These are phyloP conservation scores for Leptodactylus fuscus DNA, from an alignment of 2,113 vertebrate species.

Conservation along the genomic window DNA sequence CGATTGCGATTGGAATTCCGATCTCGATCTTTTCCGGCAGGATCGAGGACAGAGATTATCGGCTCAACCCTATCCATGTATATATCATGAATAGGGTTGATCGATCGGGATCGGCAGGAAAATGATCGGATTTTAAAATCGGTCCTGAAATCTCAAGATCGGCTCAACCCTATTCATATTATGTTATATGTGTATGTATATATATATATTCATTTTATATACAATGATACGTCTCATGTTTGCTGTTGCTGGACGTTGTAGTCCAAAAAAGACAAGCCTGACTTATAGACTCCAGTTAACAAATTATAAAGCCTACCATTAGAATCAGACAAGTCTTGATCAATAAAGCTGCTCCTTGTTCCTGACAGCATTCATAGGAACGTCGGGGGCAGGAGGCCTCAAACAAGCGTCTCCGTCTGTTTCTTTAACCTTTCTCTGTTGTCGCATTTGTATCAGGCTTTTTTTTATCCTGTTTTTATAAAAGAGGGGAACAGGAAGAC, in stretches of 20 bases:
- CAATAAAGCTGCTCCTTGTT: slow-evolving; percentile 28
- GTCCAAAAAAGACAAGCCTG: neutral
- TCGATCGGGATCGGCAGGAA: too few relatives aligned
- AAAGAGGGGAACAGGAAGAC: slow-evolving; percentile 57
- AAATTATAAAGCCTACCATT: slow-evolving; percentile 26
- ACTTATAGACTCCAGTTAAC: neutral
- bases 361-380: slow-evolving; percentile 36
- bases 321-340: slow-evolving; percentile 18
- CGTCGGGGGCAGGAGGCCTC: slow-evolving; percentile 19
- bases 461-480: slow-evolving; percentile 57
- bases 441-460: slow-evolving; percentile 41
- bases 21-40: too few relatives aligned
- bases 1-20: too few relatives aligned
- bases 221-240: too few relatives aligned
- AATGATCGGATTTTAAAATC: too few relatives aligned
- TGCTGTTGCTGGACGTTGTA: neutral
- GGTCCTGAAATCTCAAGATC: too few relatives aligned
- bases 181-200: too few relatives aligned
- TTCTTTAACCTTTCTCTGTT: slow-evolving; percentile 55
- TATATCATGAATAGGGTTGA: too few relatives aligned
- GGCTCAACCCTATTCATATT: too few relatives aligned
- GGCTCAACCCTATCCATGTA: too few relatives aligned
- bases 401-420: slow-evolving; percentile 33
- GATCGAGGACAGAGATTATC: too few relatives aligned
- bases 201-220: too few relatives aligned